Evolutionary conservation across 2,888 invertebrate species (phyloP).

Genomic region (Brachylomia viminalis): DNA sequence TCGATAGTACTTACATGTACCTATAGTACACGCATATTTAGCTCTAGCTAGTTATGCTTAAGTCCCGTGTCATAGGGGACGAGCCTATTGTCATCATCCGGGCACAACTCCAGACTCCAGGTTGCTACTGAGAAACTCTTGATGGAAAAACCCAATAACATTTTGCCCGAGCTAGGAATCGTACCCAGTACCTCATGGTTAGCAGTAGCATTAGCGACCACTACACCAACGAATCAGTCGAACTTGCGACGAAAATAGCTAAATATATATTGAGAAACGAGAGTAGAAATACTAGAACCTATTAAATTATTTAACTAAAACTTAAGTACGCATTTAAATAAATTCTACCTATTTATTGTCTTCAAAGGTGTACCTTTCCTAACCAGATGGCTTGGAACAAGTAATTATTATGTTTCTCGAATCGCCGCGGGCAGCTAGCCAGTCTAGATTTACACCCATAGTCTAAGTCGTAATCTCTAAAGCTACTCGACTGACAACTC

Average conservation of each 20-base stretch:
- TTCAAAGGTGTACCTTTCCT: conserved; percentile 5
- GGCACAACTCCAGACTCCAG: not conserved
- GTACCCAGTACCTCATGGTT: too few species aligned
- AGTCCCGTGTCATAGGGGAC: too few species aligned
- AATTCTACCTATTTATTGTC: not conserved
- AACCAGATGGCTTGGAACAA: conserved; percentile 18
- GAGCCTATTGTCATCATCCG: not conserved
- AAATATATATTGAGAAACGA: not conserved
- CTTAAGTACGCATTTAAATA: conserved; percentile 1
- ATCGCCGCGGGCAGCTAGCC: conserved; percentile 2
- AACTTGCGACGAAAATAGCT: not conserved
- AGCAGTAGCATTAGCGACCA: not conserved
- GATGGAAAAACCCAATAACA: not conserved
- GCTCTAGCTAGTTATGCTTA: not conserved
- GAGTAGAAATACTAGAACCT: not conserved
- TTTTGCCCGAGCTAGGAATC: not conserved
- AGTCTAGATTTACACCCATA: not conserved
- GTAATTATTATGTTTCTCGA: conserved; percentile 25
- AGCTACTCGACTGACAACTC: too few species aligned
- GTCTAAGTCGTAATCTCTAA: too few species aligned
- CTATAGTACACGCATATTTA: not conserved
- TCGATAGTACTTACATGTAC: too few species aligned
- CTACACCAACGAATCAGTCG: not conserved
- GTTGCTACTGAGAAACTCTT: not conserved
- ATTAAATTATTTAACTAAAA: not conserved